Evolutionary conservation across 2,888 invertebrate species (phyloP).

Genomic region (Mimachlamys varia): DNA sequence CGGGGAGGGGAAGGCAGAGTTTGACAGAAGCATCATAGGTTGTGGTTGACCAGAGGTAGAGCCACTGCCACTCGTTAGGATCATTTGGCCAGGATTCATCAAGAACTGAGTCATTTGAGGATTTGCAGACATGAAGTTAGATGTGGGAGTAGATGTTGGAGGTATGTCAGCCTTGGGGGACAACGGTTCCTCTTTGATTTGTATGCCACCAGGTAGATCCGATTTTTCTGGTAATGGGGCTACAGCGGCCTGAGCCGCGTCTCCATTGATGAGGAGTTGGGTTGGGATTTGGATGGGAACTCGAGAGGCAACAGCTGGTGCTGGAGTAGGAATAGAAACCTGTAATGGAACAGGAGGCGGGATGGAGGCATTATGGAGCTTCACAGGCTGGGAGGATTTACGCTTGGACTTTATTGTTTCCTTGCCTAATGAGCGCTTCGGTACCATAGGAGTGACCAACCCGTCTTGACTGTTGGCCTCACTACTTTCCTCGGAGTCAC

Average conservation of each 20-base stretch:
- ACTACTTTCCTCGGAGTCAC: conserved; percentile 32
- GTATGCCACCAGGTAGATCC: neutral
- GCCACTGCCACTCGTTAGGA: neutral
- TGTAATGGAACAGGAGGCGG: neutral
- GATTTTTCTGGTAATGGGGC: neutral
- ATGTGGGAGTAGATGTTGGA: neutral
- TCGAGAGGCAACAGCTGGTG: neutral
- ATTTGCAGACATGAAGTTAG: neutral
- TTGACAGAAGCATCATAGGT: conserved; percentile 55
- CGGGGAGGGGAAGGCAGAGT: conserved; percentile 54
- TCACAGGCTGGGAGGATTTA: conserved; percentile 63
- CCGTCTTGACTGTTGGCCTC: conserved; percentile 31
- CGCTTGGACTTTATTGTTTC: conserved; percentile 58
- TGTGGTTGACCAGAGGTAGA: conserved; percentile 38
- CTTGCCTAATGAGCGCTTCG: neutral
- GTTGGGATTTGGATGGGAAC: neutral
- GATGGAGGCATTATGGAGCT: conserved; percentile 22
- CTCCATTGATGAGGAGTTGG: conserved; percentile 8
- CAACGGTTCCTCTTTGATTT: neutral
- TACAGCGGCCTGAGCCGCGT: neutral
- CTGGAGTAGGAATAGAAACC: neutral
- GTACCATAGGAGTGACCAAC: neutral
- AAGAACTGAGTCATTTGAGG: neutral
- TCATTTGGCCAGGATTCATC: conserved; percentile 1
- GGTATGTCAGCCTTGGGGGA: neutral